Evolutionary conservation across 2,888 invertebrate genomes (phyloP), one percentile per base, ranked within the genome.

Genomic region (Drosophila antonietae): DNA sequence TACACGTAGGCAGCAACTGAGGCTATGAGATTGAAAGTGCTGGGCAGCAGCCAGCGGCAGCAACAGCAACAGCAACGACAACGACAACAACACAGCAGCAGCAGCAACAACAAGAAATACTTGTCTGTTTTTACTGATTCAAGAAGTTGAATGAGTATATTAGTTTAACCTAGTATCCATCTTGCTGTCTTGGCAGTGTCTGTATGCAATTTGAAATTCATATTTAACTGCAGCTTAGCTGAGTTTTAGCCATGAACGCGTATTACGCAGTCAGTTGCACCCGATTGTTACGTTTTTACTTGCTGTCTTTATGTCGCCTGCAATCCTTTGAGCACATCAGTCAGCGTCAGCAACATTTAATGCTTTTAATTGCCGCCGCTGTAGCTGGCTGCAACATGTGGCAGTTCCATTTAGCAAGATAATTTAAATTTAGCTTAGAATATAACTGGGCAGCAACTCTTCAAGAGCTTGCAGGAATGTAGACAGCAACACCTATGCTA

Each of bases 21-120:
- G 62, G 65, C 75, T 69, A 53, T 47, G 88, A 83, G 83, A 88
- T 85, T 68, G 83, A 83, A 83, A 83, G 83, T 83, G 83, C 82
- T 75, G 76, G 72, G 39, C 67, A 66, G 23, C 68, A 65, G 57
- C 58, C 64, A 65, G 57, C 55, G 63, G 63, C 78, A 57, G 33
- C 49, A 49, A 4, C 75, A 73, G 18, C 60, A 63, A 18, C 78
- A 57, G 33, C 49, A 49, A 4, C 75, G 70, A n/a, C 60, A 63
- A 18, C 49, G 18, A 5, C 75, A 73, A 18, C 69, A 60, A 39
- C 72, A 39, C 28, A 7, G 35, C 47, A 43, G 6, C 51, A 63
- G 9, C 59, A 64, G 46, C 69, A 62, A 39, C 60, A 66, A 61
- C 59, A 62, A 28, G 61, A 57, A 39, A 53, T 64, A 64, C 56